These are phyloP conservation scores for Crioceris asparagi DNA, from an alignment of 2,888 invertebrate species.

Conservation along the genomic window DNA sequence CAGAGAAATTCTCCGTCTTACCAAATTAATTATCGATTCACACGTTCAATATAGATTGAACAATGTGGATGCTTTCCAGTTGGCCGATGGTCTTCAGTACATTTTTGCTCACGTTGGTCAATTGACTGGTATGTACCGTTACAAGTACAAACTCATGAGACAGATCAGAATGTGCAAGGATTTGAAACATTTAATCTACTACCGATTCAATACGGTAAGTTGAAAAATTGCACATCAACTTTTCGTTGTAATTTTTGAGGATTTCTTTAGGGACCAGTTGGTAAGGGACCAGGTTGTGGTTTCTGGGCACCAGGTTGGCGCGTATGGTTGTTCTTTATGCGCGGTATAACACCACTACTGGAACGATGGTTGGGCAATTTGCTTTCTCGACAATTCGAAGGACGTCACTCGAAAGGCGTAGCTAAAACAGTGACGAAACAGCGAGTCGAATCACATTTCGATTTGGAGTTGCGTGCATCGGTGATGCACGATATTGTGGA, in stretches of 20 bases:
- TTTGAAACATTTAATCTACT: constrained; percentile 97
- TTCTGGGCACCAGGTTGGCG: constrained; percentile 99
- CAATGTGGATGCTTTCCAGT: constrained; percentile 98
- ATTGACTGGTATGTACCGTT: constrained; percentile 98
- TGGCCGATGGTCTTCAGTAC: constrained; percentile 97
- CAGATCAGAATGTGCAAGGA: constrained; percentile 99
- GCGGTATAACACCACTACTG: constrained; percentile 94
- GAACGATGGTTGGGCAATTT: constrained; percentile 99
- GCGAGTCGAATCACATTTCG: constrained; percentile 98
- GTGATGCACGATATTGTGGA: constrained; percentile 99
- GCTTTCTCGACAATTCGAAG: constrained; percentile 96
- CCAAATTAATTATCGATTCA: constrained; percentile 96
- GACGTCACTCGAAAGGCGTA: constrained; percentile 97
- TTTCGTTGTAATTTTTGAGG: constrained; percentile 1
- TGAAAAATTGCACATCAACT: constrained; percentile 1
- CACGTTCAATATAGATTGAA: constrained; percentile 99
- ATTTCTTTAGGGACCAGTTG: constrained; percentile 75
- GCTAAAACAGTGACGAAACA: constrained; percentile 99
- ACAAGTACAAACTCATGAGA: constrained; percentile 97
- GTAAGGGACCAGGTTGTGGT: constrained; percentile 97
- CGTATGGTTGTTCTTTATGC: constrained; percentile 99
- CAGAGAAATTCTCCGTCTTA: constrained; percentile 94
- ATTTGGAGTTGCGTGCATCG: constrained; percentile 93
- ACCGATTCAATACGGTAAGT: constrained; percentile 92
- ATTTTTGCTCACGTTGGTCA: constrained; percentile 99